Evolutionary conservation across 2,797 vertebrate species (phyloP), one percentile per base, ranked within the genome.

Genomic region (Vespertilio murinus): DNA sequence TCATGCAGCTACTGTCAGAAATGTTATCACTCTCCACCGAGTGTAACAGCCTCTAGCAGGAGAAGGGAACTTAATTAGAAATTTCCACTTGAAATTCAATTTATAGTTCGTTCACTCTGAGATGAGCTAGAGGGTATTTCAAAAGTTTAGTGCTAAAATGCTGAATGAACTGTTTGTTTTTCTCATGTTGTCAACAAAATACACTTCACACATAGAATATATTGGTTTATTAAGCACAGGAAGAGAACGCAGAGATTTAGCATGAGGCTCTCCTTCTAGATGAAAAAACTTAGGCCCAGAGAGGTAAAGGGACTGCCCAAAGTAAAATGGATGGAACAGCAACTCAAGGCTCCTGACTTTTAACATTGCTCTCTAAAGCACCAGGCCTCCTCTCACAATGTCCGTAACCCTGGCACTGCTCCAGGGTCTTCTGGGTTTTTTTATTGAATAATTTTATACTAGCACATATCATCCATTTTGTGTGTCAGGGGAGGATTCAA

Each of bases 21-120:
- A 47, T 42, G 59, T 94, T 96, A 94, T 94, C 92, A 56, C 33
- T 94, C 73, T 73, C n/a, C 25, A 74, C 86, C 42, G 18, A 97
- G 88, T 25, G n/a, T 56, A 35, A 77, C 94, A 90, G 94, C 96
- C 87, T 95, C 87, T 67, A 90, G 95, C 86, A 96, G 38, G 45
- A 95, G 38, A 91, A 86, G 42, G 45, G 54, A 93, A 95, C 73
- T 95, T 96, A 96, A 97, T 97, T 95, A 97, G 87, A 95, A 95
- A 96, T 96, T 95, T 95, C 88, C 80, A 92, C 90, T 95, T 97
- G 95, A 94, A 82, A 95, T 94, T 52, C 73, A 95, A 95, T 96
- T 96, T 93, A 86, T 94, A 94, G 78, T 94, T 93, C 10, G 45
- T 90, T 95, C 93, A 73, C 84, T 95, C 85, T 95, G 90, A 95